A percentile compares a stretch with the other conserved stretches of the same genome.
Evolutionary conservation across 1,140 invertebrate species (phyloP).

Genomic region (Leptonema lineaticorne): DNA sequence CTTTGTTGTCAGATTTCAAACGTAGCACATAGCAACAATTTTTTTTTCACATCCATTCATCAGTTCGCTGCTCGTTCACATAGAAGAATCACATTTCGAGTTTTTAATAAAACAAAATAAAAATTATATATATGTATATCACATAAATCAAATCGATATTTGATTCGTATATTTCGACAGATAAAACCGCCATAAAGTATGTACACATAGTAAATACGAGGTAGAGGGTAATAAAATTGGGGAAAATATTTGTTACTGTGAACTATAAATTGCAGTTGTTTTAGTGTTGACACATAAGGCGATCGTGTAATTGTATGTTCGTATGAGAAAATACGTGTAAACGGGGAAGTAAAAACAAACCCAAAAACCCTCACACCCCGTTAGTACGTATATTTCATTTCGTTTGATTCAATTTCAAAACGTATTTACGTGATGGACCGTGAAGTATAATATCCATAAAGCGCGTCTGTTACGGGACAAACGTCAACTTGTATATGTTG

Average conservation of each 20-base stretch:
- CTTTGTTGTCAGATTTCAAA: too few species aligned
- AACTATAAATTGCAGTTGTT: constrained; percentile 21
- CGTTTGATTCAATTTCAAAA: constrained; percentile 32
- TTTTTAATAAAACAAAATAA: neutral
- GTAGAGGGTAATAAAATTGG: neutral
- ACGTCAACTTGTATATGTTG: neutral
- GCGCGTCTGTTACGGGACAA: neutral
- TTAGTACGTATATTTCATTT: constrained; percentile 17
- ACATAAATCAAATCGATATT: neutral
- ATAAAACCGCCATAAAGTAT: constrained; percentile 9
- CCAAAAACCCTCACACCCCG: too few species aligned
- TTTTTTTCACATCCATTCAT: too few species aligned
- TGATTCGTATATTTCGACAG: neutral
- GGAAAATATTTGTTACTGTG: constrained; percentile 5
- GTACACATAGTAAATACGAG: neutral
- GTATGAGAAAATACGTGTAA: too few species aligned
- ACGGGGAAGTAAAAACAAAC: neutral
- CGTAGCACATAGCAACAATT: too few species aligned
- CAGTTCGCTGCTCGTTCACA: too few species aligned
- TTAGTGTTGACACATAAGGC: constrained; percentile 2
- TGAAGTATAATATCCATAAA: constrained; percentile 31
- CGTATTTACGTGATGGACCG: constrained; percentile 36
- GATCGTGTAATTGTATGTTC: too few species aligned
- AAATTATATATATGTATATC: too few species aligned
- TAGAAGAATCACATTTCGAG: neutral